A percentile compares a stretch with the other conserved stretches of the same genome.
Conservation (phyloP, 2,113 vertebrate species). For the Equus quagga region DNA sequence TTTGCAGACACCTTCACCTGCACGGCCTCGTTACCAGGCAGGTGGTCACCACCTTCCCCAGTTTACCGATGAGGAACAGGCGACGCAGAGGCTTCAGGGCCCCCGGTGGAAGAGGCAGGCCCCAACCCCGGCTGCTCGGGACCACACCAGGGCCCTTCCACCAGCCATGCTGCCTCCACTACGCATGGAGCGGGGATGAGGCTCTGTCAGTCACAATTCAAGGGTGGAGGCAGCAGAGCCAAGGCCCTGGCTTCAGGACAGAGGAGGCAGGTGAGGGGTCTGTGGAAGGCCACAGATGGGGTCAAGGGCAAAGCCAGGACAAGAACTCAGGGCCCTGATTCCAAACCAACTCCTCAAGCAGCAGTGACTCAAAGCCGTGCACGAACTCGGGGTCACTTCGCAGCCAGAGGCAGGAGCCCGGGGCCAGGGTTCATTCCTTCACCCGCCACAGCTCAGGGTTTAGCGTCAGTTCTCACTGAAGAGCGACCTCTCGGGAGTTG, state of each 20-base stretch:
- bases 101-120: not conserved
- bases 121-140: not conserved
- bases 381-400: not conserved
- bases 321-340: not conserved
- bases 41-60: not conserved
- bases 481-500: rapidly evolving
- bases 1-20: not conserved
- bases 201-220: not conserved
- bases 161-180: too few species aligned
- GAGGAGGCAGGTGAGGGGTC: not conserved
- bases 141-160: rapidly evolving
- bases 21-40: rapidly evolving
- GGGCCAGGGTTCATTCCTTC: not conserved
- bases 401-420: not conserved
- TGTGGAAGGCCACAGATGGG: not conserved
- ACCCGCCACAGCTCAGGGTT: not conserved
- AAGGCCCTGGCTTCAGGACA: not conserved
- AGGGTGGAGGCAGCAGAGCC: not conserved
- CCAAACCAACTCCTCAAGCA: not conserved
- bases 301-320: not conserved
- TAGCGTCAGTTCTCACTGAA: not conserved
- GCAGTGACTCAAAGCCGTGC: too few species aligned
- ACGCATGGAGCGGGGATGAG: rapidly evolving
- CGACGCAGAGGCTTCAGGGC: not conserved
- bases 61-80: not conserved